Evolutionary conservation across 1,140 invertebrate species (phyloP).

Genomic region (Drosophila nebulosa): DNA sequence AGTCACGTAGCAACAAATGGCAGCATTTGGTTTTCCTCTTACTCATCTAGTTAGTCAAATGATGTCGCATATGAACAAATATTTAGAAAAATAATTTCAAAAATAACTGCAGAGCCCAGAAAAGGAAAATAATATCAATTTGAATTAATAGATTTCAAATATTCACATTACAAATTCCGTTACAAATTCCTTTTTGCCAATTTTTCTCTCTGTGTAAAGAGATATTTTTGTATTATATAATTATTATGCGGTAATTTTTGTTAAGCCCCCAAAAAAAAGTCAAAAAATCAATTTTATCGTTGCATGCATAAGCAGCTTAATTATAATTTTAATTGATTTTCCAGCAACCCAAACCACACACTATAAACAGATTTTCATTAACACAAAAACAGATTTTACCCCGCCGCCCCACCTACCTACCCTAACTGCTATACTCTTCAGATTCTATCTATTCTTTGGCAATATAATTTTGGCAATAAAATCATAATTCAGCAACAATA

Average conservation of each 20-base stretch:
- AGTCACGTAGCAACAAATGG: slow-evolving; percentile 1
- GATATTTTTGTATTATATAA: background rate
- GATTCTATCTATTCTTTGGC: background rate
- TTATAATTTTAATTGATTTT: slow-evolving; percentile 47
- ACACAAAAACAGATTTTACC: background rate
- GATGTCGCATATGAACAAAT: background rate
- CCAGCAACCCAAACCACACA: background rate
- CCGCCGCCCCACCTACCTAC: background rate
- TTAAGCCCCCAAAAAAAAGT: slow-evolving; percentile 5
- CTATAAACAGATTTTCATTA: background rate
- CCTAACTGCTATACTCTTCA: background rate
- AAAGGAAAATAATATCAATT: too few relatives aligned
- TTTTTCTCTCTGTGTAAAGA: too few relatives aligned
- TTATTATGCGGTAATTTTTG: background rate
- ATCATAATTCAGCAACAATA: slow-evolving; percentile 1
- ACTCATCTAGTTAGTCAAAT: background rate
- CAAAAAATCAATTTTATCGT: slow-evolving; percentile 29
- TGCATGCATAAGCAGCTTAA: slow-evolving; percentile 27
- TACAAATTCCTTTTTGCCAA: too few relatives aligned
- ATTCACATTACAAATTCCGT: too few relatives aligned
- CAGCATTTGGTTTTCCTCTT: background rate
- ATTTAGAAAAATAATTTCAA: background rate
- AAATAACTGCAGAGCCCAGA: too few relatives aligned
- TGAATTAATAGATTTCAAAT: too few relatives aligned
- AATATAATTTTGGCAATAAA: background rate